Conservation (phyloP, 2,888 invertebrate genomes). For the Epistrophella euchroma region DNA sequence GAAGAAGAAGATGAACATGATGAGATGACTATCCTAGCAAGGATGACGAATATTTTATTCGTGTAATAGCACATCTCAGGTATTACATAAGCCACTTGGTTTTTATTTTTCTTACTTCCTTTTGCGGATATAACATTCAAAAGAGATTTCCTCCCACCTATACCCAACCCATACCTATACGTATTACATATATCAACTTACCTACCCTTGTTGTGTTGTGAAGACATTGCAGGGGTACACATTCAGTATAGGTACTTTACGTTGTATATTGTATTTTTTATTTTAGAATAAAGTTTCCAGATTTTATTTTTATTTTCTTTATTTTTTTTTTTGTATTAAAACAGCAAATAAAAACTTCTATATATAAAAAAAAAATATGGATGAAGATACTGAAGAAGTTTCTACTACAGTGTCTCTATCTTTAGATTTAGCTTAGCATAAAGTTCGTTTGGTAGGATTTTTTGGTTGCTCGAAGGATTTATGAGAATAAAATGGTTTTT, state of each 20-base stretch:
- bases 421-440: constrained; percentile 14
- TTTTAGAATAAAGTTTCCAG: constrained; percentile 52
- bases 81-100: constrained; percentile 71
- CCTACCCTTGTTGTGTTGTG: background rate
- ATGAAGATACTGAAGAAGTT: constrained; percentile 11
- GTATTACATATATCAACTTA: background rate
- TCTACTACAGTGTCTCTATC: background rate
- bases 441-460: constrained; percentile 45
- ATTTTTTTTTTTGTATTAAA: constrained; percentile 21
- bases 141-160: constrained; percentile 57
- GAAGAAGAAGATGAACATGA: constrained; percentile 52
- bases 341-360: background rate
- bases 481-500: constrained; percentile 46
- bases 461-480: constrained; percentile 33
- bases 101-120: constrained; percentile 60
- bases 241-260: background rate
- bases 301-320: constrained; percentile 42
- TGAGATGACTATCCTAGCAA: constrained; percentile 57
- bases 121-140: constrained; percentile 65
- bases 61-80: constrained; percentile 70
- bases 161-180: background rate
- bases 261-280: constrained; percentile 28
- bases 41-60: constrained; percentile 74
- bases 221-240: background rate
- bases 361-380: constrained; percentile 12